Base-by-base conservation (phyloP, 1,140 invertebrate genomes). In the Parapsyche elsis region DNA sequence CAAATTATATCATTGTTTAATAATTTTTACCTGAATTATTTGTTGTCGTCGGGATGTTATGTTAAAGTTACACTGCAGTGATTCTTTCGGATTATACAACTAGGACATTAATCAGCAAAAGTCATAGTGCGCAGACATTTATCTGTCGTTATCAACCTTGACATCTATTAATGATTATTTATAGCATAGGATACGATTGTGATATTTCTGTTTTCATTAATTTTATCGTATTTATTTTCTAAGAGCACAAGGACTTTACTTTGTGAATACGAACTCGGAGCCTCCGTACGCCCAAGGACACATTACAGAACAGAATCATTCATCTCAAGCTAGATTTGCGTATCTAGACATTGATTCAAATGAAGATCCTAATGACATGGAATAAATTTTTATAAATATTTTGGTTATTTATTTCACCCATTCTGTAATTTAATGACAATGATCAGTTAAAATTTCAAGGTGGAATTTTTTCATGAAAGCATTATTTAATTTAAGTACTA, bases 221-320 rank as follows among this genome's bases (percentile, higher is more conserved):
- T 67, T n/a, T 26, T 0, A 67, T 67, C 26, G 1, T 67, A 14
- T 73, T 10, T 74, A 76, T 83, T 73, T 23, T 87, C 87, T 78
- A 85, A 88, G 88, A 78, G 86, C 86, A 5, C 85, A 83, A 16
- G 92, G 92, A 26, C 84, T 90, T 0, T 93, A 89, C 81, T 93
- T 92, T 84, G 87, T 93, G 1, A 84, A 82, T 73, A 93, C 92
- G 0, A 89, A 87, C 81, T 85, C 87, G 2, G 84, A 89, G n/a
- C 23, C 90, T 0, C 92, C 92, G 0, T 94, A 87, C 82, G 91
- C 91, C 0, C 80, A 85, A 46, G 89, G 89, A 5, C 26, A 83
- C 84, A 44, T 74, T 84, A 53, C 71, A 26, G 59, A 73, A 38
- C 71, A 73, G n/a, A 45, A 73, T 19, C 9, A 73, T 23, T 10